Evolutionary conservation across 1,140 invertebrate species (phyloP), one percentile per base, ranked within the genome.

Genomic region (Dinoponera quadriceps): DNA sequence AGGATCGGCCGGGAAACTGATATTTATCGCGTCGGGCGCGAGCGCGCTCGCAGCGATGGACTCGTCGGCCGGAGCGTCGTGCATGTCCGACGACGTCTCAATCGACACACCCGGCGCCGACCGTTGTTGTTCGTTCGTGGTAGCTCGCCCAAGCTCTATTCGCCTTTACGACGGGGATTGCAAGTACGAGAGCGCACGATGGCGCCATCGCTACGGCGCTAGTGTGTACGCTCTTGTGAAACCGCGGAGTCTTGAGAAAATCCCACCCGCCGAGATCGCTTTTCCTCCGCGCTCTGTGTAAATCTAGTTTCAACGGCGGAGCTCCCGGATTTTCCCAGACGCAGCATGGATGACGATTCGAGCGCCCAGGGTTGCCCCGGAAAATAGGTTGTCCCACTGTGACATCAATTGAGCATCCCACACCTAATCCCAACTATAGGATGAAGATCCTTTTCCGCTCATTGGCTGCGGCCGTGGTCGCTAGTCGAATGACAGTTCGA

Each of bases 1-100:
- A 84, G 57, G 68, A 62, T 25, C 33, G 63, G 54, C 74, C 82
- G 72, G 55, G 71, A 80, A 88, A 89, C 87, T 81, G 84, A 88
- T 88, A 85, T 87, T 88, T 88, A 88, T 88, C 54, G 75, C 65
- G 33, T 18, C 33, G 51, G 51, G 14, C 51, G 29, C 33, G 33
- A 2, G 49, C 75, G 49, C 69, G 69, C 78, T 27, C 68, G 38
- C 55, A 48, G 44, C 29, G 20, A 20, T 51, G 33, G 55, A 71
- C 48, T 80, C 75, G 85, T 68, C 48, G 85, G 33, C 22, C 66
- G 60, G 38, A 38, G 44, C 59, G 59, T 65, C 29, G 74, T 54
- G 62, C 75, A 68, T 78, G 62, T 33, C 33, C 48, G 22, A 60
- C 82, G 69, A 87, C 82, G 85, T 87, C 82, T 83, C 74, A 86